phyloP scores from a whole-genome alignment of 2,888 invertebrate species.

The Perdita meconis region DNA sequence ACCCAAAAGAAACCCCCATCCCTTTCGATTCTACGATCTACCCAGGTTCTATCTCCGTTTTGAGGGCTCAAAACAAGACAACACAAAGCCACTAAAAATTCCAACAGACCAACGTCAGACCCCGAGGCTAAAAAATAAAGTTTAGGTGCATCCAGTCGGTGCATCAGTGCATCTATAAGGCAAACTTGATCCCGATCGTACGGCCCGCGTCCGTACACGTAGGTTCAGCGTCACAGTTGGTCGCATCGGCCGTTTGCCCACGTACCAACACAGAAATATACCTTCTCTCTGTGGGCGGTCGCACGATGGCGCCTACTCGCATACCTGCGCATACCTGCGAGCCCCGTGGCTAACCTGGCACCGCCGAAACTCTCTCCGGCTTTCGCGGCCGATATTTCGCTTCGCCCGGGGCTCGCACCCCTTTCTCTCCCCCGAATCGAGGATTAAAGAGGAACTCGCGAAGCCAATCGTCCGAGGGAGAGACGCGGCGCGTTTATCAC shows the following conservation, averaged over 20 bases:
- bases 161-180: constrained; percentile 1
- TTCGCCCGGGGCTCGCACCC: too few species aligned
- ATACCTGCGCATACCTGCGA: constrained; percentile 71
- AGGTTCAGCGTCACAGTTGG: constrained; percentile 68
- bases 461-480: too few species aligned
- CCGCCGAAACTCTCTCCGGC: constrained; percentile 51
- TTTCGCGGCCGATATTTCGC: constrained; percentile 40
- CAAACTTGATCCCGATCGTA: constrained; percentile 30
- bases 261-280: constrained; percentile 71
- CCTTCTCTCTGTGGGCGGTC: constrained; percentile 77
- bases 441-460: background rate
- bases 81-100: background rate
- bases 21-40: background rate
- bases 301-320: constrained; percentile 79
- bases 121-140: background rate
- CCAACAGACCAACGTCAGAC: too few species aligned
- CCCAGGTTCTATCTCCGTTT: background rate
- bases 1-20: background rate
- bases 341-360: constrained; percentile 56
- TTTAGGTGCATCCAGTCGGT: too few species aligned
- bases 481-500: constrained; percentile 25
- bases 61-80: too few species aligned
- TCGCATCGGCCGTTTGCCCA: constrained; percentile 70
- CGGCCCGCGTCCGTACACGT: constrained; percentile 8
- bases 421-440: too few species aligned